A percentile compares a stretch with the other conserved stretches of the same genome.
Evolutionary conservation across 1,140 invertebrate genomes (phyloP).

Genomic region (Pteromalus puparum): DNA sequence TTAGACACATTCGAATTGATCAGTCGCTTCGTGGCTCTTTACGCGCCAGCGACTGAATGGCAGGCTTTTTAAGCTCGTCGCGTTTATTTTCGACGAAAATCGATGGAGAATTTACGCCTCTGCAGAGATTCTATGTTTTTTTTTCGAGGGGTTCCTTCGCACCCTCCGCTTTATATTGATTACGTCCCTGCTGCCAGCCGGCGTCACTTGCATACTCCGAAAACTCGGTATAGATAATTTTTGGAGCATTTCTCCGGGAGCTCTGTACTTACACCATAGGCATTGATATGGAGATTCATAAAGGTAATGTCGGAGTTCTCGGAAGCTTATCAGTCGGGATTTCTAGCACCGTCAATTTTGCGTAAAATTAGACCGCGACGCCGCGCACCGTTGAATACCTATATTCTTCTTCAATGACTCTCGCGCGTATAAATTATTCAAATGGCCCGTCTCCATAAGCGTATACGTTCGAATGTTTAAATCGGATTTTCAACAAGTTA

Average conservation of each 20-base stretch:
- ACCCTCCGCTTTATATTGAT: too few relatives aligned
- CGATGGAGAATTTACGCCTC: neutral
- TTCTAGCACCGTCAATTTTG: neutral
- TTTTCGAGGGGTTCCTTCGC: too few relatives aligned
- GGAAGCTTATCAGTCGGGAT: neutral
- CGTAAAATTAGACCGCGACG: neutral
- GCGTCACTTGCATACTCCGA: too few relatives aligned
- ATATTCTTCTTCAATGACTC: neutral
- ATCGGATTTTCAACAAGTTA: constrained; percentile 47
- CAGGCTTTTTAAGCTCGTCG: neutral
- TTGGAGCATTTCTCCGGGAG: neutral
- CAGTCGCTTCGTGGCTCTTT: neutral
- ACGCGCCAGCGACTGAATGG: neutral
- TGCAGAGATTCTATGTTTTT: too few relatives aligned
- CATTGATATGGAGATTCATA: neutral
- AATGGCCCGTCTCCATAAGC: constrained; percentile 7
- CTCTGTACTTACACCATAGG: too few relatives aligned
- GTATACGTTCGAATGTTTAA: constrained; percentile 30
- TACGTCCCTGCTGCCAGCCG: too few relatives aligned
- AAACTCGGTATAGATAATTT: too few relatives aligned
- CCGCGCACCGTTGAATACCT: neutral
- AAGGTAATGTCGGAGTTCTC: neutral
- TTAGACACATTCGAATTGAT: neutral
- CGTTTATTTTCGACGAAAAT: neutral
- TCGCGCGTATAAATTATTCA: constrained; percentile 30